Evolutionary conservation across 2,113 vertebrate genomes (phyloP), one percentile per base, ranked within the genome.

Genomic region (Gila orcuttii): DNA sequence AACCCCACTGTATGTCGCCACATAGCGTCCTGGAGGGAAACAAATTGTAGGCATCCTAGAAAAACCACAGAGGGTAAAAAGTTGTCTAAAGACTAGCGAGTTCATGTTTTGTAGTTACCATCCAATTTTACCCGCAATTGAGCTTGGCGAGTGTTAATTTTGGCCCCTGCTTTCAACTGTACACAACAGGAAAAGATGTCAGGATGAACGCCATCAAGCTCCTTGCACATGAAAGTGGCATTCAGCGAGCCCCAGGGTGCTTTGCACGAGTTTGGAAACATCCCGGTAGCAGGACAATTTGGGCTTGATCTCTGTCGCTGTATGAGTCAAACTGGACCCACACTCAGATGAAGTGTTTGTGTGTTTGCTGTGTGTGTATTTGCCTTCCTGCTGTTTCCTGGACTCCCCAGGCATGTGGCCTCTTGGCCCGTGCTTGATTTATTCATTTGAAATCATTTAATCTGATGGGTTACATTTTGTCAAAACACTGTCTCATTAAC

Each of bases 401-500:
- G 64, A 82, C 57, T 79, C 45, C 47, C 76, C 25, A 81, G 81
- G 39, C 84, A 88, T 91, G 92, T 91, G 87, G 75, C 71, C 73
- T 75, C 74, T 82, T 83, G 83, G 85, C 62, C 55, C 17, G 31
- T 47, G 62, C 85, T 85, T 75, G 66, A 87, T 86, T 86, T 80
- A 62, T 83, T 93, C 89, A 92, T 91, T 92, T 92, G 91, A 93
- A 92, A 83, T 91, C 75, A 92, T 94, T 94, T 1, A 7, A 91
- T 91, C 89, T 89, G 91, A 94, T 93, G 88, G 89, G 92, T 88
- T 91, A 87, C 86, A 93, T 88, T 92, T 94, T 92, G 93, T 94
- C 92, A 94, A 93, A 95, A 93, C 93, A 95, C 87, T 89, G 92
- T 94, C 93, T 94, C 93, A 93, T 94, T 93, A 95, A 94, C 91